Percentiles rank a stretch among this genome's conserved stretches.
These are phyloP conservation scores for Mesoligia furuncula DNA, from an alignment of 2,888 invertebrate species.

Conservation along the genomic window DNA sequence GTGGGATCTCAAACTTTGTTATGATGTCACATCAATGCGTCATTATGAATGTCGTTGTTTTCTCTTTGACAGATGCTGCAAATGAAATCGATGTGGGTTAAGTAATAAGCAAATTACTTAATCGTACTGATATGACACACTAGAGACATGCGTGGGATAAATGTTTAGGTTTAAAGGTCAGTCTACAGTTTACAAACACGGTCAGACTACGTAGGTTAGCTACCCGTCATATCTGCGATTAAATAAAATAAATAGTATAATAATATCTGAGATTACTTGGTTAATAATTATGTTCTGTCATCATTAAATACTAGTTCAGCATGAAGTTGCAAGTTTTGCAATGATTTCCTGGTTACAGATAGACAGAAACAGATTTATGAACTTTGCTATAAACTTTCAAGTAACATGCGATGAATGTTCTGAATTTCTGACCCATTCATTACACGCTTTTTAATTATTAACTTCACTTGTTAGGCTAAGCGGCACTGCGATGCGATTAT, in stretches of 20 bases:
- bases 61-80: constrained; percentile 43
- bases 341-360: background rate
- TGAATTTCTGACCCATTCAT: background rate
- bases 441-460: background rate
- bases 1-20: constrained; percentile 31
- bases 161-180: constrained; percentile 50
- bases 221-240: constrained; percentile 11
- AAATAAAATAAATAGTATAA: background rate
- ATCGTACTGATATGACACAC: constrained; percentile 42
- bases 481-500: no score
- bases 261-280: background rate
- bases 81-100: constrained; percentile 37
- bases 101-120: constrained; percentile 41
- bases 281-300: background rate
- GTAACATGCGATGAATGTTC: background rate
- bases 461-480: no score
- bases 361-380: background rate
- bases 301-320: background rate
- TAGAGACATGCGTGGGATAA: constrained; percentile 45
- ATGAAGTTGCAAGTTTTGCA: background rate
- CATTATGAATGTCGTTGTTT: constrained; percentile 49
- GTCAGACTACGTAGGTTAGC: constrained; percentile 23
- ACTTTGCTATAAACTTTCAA: background rate
- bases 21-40: constrained; percentile 43
- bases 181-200: constrained; percentile 30